These are phyloP conservation scores for Chunga burmeisteri DNA, from an alignment of 2,113 vertebrate species.

Conservation along the genomic window DNA sequence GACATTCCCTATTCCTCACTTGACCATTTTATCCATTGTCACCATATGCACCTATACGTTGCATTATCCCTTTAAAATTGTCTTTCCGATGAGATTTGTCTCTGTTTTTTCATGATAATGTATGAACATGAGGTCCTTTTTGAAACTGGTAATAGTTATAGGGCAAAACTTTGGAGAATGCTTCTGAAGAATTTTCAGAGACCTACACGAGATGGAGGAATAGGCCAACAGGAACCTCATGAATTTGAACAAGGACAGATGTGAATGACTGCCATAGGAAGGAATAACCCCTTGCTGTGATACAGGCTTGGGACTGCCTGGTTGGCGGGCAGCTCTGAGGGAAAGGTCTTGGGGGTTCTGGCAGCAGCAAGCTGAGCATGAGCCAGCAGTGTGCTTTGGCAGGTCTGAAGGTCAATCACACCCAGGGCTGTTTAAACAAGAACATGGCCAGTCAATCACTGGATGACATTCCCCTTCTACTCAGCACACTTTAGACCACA, in stretches of 20 bases:
- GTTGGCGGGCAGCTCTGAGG: not conserved
- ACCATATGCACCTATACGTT: accelerated
- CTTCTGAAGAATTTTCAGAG: not conserved
- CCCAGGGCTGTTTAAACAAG: not conserved
- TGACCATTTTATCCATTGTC: no score
- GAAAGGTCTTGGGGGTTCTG: not conserved
- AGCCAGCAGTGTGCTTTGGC: not conserved
- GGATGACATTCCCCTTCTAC: not conserved
- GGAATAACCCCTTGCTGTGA: not conserved
- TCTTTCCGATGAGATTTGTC: not conserved
- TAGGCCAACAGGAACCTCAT: not conserved
- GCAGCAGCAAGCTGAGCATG: not conserved
- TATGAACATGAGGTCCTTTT: not conserved
- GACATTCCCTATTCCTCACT: accelerated
- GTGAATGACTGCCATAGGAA: not conserved
- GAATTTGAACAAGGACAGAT: not conserved
- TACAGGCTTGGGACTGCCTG: not conserved
- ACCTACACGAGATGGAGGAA: not conserved
- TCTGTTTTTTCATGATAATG: not conserved
- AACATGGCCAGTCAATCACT: not conserved
- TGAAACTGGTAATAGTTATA: not conserved
- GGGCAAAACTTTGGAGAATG: not conserved
- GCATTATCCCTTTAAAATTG: not conserved
- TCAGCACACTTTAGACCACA: not conserved
- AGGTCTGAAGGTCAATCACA: not conserved